Conservation (phyloP, 2,888 invertebrate species). For the Dicyrtoma fusca region DNA sequence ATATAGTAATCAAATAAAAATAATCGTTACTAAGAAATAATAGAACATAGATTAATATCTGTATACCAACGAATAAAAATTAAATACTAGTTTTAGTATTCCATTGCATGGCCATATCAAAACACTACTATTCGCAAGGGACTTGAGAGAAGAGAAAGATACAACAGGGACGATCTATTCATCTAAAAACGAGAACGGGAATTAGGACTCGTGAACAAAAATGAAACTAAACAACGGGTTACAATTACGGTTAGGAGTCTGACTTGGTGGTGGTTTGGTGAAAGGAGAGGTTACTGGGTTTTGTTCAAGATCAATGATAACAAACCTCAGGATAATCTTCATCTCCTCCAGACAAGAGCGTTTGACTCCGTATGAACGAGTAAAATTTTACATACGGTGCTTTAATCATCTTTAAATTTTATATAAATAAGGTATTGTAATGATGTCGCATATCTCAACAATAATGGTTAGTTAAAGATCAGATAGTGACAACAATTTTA, state of each 20-base stretch:
- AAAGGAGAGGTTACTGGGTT: too few relatives aligned
- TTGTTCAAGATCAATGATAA: neutral
- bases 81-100: slow-evolving; percentile 17
- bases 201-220: too few relatives aligned
- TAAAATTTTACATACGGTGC: slow-evolving; percentile 89
- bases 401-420: slow-evolving; percentile 81
- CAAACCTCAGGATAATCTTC: slow-evolving; percentile 44
- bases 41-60: neutral
- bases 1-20: slow-evolving; percentile 8
- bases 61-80: slow-evolving; percentile 14
- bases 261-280: too few relatives aligned
- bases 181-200: too few relatives aligned
- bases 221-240: too few relatives aligned
- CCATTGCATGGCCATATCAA: slow-evolving; percentile 6
- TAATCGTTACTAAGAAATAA: neutral
- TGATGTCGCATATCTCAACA: too few relatives aligned
- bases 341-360: slow-evolving; percentile 55
- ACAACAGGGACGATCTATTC: neutral
- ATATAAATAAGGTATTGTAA: slow-evolving; percentile 58
- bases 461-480: slow-evolving; percentile 8
- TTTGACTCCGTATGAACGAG: slow-evolving; percentile 83
- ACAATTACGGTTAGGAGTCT: too few relatives aligned
- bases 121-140: slow-evolving; percentile 19
- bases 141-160: neutral
- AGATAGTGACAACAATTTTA: too few relatives aligned